Conservation (phyloP, 2,113 vertebrate genomes). For the Rynchops niger region DNA sequence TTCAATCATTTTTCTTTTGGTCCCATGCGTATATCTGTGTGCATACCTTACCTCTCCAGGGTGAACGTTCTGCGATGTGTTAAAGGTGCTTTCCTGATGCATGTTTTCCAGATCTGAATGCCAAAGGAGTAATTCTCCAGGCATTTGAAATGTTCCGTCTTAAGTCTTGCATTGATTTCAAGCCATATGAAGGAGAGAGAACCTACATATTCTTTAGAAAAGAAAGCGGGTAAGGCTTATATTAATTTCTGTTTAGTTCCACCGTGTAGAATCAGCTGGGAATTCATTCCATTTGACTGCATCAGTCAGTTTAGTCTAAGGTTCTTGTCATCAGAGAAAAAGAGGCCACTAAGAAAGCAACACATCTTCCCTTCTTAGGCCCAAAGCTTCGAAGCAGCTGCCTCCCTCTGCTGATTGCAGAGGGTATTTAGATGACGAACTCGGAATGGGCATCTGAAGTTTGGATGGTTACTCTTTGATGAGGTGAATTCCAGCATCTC, state of each 20-base stretch:
- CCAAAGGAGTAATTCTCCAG: slow-evolving; percentile 88
- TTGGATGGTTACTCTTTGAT: not conserved
- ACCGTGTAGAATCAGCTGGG: not conserved
- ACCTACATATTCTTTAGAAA: slow-evolving; percentile 85
- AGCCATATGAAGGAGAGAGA: slow-evolving; percentile 89
- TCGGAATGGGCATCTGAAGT: not conserved
- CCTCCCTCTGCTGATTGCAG: not conserved
- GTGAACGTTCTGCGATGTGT: not conserved
- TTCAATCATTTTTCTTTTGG: not conserved
- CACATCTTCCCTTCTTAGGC: not conserved
- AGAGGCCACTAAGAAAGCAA: not conserved
- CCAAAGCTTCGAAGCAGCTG: not conserved
- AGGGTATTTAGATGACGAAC: not conserved
- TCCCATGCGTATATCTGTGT: not conserved
- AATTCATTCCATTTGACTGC: not conserved
- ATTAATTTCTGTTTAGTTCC: not conserved
- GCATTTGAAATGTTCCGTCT: slow-evolving; percentile 91
- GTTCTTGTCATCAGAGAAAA: not conserved
- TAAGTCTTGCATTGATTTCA: slow-evolving; percentile 92
- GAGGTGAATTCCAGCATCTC: not conserved
- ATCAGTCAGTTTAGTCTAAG: not conserved
- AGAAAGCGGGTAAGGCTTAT: slow-evolving; percentile 78
- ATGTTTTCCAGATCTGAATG: slow-evolving; percentile 74
- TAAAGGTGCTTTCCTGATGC: not conserved
- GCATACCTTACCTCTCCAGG: not conserved